A percentile compares a stretch with the other conserved stretches of the same genome.
Evolutionary conservation across 2,888 invertebrate genomes (phyloP).

Genomic region (Lottia scabra): DNA sequence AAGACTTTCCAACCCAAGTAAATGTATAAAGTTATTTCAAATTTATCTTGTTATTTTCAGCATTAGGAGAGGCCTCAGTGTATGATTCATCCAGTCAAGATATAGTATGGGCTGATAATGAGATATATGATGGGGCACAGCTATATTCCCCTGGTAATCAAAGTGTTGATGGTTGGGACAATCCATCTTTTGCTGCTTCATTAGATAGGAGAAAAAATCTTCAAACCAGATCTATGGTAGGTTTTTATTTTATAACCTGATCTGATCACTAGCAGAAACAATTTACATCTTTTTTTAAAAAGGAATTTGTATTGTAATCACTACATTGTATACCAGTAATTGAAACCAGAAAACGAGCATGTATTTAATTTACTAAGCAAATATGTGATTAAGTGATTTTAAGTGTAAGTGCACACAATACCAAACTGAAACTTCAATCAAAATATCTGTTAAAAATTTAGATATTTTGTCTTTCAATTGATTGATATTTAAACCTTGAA

Average conservation of each 20-base stretch:
- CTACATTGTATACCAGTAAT: too few species aligned
- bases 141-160: neutral
- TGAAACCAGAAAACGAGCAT: too few species aligned
- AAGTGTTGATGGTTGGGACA: neutral
- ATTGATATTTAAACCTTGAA: too few species aligned
- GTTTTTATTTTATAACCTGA: neutral
- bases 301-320: neutral
- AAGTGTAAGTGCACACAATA: too few species aligned
- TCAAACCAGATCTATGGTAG: neutral
- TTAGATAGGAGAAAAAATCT: neutral
- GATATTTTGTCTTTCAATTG: too few species aligned
- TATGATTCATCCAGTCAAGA: neutral
- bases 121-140: conserved; percentile 31
- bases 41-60: neutral
- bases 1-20: too few species aligned
- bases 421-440: too few species aligned
- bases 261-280: conserved; percentile 5
- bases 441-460: too few species aligned
- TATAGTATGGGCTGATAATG: conserved; percentile 38
- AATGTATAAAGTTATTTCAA: neutral
- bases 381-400: too few species aligned
- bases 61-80: neutral
- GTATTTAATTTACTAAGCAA: too few species aligned
- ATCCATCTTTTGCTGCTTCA: conserved; percentile 1
- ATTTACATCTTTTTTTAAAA: conserved; percentile 19